Evolutionary conservation across 2,888 invertebrate genomes (phyloP).

Genomic region (Bombylius major): DNA sequence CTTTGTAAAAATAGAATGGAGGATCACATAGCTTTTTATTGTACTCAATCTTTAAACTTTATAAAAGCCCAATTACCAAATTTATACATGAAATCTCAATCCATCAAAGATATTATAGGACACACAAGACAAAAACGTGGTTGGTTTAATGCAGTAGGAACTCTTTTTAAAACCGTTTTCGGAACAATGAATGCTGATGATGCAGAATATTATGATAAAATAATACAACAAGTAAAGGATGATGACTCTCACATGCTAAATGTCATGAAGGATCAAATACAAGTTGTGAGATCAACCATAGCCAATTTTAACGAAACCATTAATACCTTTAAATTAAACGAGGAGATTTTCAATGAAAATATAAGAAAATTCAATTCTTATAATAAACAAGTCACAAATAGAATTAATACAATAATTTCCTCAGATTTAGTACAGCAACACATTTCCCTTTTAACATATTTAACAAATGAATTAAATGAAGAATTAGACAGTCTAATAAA

Average conservation of each 20-base stretch:
- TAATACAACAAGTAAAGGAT: conserved; percentile 11
- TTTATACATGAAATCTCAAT: background rate
- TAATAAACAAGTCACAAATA: conserved; percentile 1
- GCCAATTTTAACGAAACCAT: conserved; percentile 15
- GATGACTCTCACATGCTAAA: conserved; percentile 10
- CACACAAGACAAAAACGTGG: background rate
- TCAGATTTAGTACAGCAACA: conserved; percentile 6
- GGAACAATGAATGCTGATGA: conserved; percentile 8
- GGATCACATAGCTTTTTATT: background rate
- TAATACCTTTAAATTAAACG: conserved; percentile 11
- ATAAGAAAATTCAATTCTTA: conserved; percentile 8
- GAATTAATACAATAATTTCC: background rate
- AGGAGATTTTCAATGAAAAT: conserved; percentile 14
- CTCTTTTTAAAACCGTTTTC: conserved; percentile 5
- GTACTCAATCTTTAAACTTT: conserved; percentile 2
- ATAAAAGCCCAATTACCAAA: conserved; percentile 2
- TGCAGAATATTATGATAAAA: conserved; percentile 11
- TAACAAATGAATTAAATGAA: conserved; percentile 10
- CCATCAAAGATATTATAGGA: background rate
- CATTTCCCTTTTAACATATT: conserved; percentile 9
- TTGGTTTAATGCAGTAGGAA: conserved; percentile 4
- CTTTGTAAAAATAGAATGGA: background rate
- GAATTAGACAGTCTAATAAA: conserved; percentile 10
- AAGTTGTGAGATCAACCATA: conserved; percentile 13
- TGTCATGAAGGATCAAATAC: conserved; percentile 15